Evolutionary conservation across 2,113 vertebrate species (phyloP).

Genomic region (Sardina pilchardus): DNA sequence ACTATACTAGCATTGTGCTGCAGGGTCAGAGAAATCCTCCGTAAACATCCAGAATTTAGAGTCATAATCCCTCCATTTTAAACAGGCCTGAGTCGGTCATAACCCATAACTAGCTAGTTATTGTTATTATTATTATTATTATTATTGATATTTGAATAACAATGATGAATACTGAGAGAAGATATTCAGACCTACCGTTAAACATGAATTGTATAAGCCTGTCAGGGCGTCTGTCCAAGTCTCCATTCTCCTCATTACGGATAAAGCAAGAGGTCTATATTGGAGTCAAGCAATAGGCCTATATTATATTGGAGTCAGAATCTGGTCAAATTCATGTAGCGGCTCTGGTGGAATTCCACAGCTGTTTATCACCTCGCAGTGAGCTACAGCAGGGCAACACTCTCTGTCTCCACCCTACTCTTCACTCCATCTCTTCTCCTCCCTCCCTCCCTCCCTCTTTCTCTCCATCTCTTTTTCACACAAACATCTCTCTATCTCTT

Average conservation of each 20-base stretch:
- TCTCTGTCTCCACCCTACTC: neutral
- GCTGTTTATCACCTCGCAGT: neutral
- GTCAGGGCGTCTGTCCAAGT: neutral
- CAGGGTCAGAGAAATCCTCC: neutral
- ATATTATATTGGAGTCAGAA: neutral
- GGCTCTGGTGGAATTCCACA: neutral
- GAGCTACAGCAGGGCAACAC: neutral
- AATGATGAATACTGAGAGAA: neutral
- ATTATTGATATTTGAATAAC: neutral
- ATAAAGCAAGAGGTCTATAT: neutral
- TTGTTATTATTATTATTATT: too few relatives aligned
- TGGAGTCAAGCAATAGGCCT: too few relatives aligned
- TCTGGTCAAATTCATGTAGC: neutral
- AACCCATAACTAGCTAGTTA: too few relatives aligned
- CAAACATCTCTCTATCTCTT: neutral
- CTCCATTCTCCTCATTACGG: neutral
- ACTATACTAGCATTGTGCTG: slow-evolving; percentile 4
- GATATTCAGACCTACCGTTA: neutral
- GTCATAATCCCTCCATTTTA: neutral
- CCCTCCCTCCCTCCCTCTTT: neutral
- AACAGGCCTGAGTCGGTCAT: neutral
- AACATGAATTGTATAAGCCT: slow-evolving; percentile 1
- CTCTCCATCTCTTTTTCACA: neutral
- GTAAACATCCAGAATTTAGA: neutral
- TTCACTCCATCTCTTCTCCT: neutral